Evolutionary conservation across 2,888 invertebrate species (phyloP).

Genomic region (Lasioglossum oenotherae): DNA sequence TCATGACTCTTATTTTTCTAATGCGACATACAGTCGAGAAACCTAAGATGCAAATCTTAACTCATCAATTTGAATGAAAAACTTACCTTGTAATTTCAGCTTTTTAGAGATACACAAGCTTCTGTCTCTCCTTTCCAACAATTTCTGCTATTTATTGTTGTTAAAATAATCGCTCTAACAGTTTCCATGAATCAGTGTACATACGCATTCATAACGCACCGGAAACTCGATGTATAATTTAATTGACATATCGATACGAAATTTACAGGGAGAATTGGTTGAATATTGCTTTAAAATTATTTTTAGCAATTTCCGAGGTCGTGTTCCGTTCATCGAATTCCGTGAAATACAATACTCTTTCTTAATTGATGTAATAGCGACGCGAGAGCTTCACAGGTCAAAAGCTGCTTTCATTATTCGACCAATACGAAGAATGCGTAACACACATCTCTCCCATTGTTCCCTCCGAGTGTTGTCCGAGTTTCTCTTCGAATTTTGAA

Average conservation of each 20-base stretch:
- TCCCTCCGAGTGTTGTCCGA: conserved; percentile 12
- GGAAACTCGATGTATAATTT: background rate
- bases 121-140: background rate
- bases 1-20: no score
- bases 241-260: background rate
- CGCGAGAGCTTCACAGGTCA: background rate
- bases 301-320: background rate
- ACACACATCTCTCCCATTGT: conserved; percentile 52
- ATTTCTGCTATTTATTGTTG: background rate
- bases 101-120: background rate
- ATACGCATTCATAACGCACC: background rate
- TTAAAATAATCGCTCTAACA: background rate
- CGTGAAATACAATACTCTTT: conserved; percentile 27
- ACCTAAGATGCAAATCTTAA: no score
- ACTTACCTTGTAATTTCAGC: no score
- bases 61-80: no score
- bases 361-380: conserved; percentile 34
- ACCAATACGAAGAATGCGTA: conserved; percentile 54
- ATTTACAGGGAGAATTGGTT: background rate
- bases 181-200: background rate
- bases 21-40: no score
- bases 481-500: conserved; percentile 22
- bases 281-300: background rate
- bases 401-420: conserved; percentile 53
- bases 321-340: conserved; percentile 10